Percentiles rank a stretch among this genome's conserved stretches.
phyloP scores from a whole-genome alignment of 2,113 vertebrate species.

The Crotalus viridis region DNA sequence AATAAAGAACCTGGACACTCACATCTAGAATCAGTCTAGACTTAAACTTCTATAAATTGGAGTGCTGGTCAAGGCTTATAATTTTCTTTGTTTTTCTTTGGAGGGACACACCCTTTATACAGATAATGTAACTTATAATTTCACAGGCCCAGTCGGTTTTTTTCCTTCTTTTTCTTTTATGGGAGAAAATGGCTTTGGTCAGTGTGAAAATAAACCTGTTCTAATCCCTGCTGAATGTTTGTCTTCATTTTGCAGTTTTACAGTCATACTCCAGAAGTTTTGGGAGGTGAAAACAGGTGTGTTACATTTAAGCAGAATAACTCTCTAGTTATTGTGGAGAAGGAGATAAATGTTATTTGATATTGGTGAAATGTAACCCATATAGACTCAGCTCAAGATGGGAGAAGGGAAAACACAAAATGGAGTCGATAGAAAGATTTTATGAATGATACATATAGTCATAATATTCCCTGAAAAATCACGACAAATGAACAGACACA shows the following conservation, averaged over 20 bases:
- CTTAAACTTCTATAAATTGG: conserved; percentile 73
- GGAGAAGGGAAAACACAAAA: background rate
- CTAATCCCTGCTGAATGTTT: conserved; percentile 53
- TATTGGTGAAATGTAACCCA: background rate
- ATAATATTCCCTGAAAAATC: background rate
- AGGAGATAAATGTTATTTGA: background rate
- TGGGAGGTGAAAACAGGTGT: conserved; percentile 21
- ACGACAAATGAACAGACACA: background rate
- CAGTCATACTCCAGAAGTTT: conserved; percentile 43
- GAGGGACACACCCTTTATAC: conserved; percentile 69
- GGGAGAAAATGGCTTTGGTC: conserved; percentile 37
- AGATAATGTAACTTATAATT: conserved; percentile 63
- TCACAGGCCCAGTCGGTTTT: conserved; percentile 52
- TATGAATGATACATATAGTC: background rate
- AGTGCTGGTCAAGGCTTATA: conserved; percentile 62
- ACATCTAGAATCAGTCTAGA: conserved; percentile 52
- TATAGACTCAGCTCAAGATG: background rate
- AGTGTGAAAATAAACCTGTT: conserved; percentile 62
- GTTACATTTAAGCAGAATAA: conserved; percentile 24
- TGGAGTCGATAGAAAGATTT: background rate
- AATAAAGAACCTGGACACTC: conserved; percentile 37
- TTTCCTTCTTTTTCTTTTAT: background rate
- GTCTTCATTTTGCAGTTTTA: conserved; percentile 56
- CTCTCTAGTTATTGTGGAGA: background rate
- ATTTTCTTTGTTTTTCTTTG: conserved; percentile 71